phyloP scores from a whole-genome alignment of 2,888 invertebrate genomes.

The Phania funesta region DNA sequence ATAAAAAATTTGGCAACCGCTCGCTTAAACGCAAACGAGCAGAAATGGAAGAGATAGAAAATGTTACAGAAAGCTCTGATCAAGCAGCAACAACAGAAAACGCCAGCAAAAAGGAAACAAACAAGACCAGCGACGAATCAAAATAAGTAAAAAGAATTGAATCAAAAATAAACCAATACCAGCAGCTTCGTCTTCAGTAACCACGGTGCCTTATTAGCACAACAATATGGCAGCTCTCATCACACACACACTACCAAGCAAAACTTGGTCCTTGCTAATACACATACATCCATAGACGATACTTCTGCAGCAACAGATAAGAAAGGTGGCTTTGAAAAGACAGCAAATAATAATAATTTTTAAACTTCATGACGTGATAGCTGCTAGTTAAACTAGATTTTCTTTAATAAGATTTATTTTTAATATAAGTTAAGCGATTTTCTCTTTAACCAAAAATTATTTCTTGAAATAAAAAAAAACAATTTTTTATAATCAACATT shows the following conservation, averaged over 20 bases:
- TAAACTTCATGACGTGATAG: not conserved
- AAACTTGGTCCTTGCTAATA: slow-evolving; percentile 69
- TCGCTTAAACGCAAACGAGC: slow-evolving; percentile 60
- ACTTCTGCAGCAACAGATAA: slow-evolving; percentile 46
- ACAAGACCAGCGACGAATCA: not conserved
- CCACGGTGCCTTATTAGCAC: not conserved
- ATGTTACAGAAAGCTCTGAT: no score
- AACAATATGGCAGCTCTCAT: no score
- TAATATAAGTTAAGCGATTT: not conserved
- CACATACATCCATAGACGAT: slow-evolving; percentile 65
- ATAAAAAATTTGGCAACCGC: slow-evolving; percentile 69
- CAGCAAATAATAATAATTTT: slow-evolving; percentile 9
- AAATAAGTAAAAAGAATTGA: not conserved
- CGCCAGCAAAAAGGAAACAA: no score
- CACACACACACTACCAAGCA: slow-evolving; percentile 71
- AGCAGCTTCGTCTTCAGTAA: not conserved
- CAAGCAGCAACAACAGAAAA: not conserved
- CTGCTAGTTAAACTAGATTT: slow-evolving; percentile 2
- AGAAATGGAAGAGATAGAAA: slow-evolving; percentile 5
- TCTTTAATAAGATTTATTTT: not conserved
- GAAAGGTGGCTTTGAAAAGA: not conserved
- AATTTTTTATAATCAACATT: no score
- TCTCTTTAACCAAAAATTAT: no score
- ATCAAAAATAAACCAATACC: no score
- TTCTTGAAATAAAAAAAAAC: no score